phyloP scores from a whole-genome alignment of 2,113 vertebrate genomes.

The Stegastes partitus region DNA sequence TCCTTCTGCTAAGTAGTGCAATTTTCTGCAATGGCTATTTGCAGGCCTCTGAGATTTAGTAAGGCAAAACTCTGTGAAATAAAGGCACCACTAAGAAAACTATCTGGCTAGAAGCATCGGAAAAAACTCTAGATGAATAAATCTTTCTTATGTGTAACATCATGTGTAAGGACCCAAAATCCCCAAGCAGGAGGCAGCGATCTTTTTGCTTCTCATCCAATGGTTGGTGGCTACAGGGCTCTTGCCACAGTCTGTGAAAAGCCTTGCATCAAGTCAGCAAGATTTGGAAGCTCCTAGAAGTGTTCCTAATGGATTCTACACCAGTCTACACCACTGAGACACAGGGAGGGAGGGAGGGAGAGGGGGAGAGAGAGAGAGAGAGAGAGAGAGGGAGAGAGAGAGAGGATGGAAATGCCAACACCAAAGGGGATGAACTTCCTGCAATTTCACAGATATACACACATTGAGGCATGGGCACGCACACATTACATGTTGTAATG shows the following conservation, averaged over 20 bases:
- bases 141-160: constrained; percentile 67
- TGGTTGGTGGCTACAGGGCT: constrained; percentile 60
- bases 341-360: background rate
- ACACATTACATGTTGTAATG: constrained; percentile 61
- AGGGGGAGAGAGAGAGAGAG: background rate
- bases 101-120: constrained; percentile 54
- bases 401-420: constrained; percentile 40
- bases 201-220: constrained; percentile 62
- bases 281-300: constrained; percentile 72
- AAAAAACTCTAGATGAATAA: constrained; percentile 65
- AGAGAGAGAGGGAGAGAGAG: background rate
- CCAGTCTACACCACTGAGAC: constrained; percentile 42
- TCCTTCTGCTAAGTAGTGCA: constrained; percentile 28
- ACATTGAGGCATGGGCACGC: constrained; percentile 35
- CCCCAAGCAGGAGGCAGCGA: constrained; percentile 62
- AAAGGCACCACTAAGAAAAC: constrained; percentile 60
- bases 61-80: constrained; percentile 57
- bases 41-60: constrained; percentile 42
- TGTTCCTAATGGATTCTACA: constrained; percentile 76
- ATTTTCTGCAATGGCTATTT: constrained; percentile 53
- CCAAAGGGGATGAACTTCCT: constrained; percentile 64
- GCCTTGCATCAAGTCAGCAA: constrained; percentile 73
- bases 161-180: constrained; percentile 63
- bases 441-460: constrained; percentile 60
- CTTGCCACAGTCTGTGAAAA: constrained; percentile 62